phyloP scores from a whole-genome alignment of 2,888 invertebrate genomes.

The Eugnorisma glareosa region DNA sequence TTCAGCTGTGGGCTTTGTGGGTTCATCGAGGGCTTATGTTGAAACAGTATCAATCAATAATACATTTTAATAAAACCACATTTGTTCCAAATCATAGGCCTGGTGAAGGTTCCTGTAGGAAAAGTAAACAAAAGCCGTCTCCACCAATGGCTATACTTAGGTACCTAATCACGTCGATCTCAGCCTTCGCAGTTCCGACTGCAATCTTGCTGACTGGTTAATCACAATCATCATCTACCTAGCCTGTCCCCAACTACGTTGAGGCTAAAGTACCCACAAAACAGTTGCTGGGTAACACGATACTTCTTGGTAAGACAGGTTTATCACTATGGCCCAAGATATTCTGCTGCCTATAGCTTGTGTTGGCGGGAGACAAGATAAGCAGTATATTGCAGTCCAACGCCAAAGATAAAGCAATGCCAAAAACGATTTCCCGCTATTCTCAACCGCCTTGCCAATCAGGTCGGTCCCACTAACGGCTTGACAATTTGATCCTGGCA shows the following conservation, averaged over 20 bases:
- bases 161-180: too few species aligned
- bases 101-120: not conserved
- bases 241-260: too few species aligned
- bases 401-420: constrained; percentile 29
- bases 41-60: not conserved
- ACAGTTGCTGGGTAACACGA: not conserved
- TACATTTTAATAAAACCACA: not conserved
- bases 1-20: constrained; percentile 30
- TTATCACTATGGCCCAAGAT: not conserved
- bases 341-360: not conserved
- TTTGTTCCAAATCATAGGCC: too few species aligned
- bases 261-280: too few species aligned
- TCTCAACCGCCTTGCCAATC: constrained; percentile 26
- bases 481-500: not conserved
- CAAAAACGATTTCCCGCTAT: constrained; percentile 29
- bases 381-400: constrained; percentile 1
- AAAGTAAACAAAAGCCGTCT: not conserved
- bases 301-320: too few species aligned
- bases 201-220: too few species aligned
- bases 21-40: constrained; percentile 3
- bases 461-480: constrained; percentile 10
- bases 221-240: too few species aligned
- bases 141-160: too few species aligned
- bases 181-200: too few species aligned
- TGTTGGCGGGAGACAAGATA: not conserved